Evolutionary conservation across 2,797 vertebrate species (phyloP).

Genomic region (Leptatherina wallacei): DNA sequence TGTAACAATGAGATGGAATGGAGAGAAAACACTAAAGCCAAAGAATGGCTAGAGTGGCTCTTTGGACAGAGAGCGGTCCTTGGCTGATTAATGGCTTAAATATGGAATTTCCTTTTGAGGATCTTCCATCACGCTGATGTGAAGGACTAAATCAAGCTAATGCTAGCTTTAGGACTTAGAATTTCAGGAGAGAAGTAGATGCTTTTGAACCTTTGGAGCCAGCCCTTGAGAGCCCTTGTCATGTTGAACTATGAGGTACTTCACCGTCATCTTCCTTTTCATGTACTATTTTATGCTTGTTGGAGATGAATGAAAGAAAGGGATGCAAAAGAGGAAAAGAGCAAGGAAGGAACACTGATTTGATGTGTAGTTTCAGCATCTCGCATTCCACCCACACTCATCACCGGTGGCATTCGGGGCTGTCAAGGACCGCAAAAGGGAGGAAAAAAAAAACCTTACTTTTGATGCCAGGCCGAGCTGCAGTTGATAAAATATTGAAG

Average conservation of each 20-base stretch:
- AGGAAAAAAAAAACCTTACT: constrained; percentile 31
- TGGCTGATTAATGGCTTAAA: background rate
- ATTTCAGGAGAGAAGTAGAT: background rate
- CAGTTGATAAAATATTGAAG: constrained; percentile 72
- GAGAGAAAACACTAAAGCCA: no score
- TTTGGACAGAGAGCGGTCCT: background rate
- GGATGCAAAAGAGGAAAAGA: background rate
- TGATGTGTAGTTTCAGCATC: constrained; percentile 21
- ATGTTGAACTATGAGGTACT: background rate
- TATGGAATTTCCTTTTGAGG: background rate
- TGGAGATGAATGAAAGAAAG: constrained; percentile 5
- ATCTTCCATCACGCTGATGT: background rate
- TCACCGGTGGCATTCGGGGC: constrained; percentile 52
- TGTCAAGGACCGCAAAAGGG: constrained; percentile 46
- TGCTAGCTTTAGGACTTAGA: background rate
- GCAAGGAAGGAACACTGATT: background rate
- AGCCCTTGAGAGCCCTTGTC: background rate
- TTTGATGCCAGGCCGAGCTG: constrained; percentile 57
- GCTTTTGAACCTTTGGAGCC: background rate
- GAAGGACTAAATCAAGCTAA: background rate
- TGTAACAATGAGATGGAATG: no score
- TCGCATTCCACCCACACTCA: constrained; percentile 24
- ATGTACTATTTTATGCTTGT: background rate
- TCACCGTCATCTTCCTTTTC: background rate
- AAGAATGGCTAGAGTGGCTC: no score